These are phyloP conservation scores for Ameiurus melas DNA, from an alignment of 2,113 vertebrate genomes.

Conservation along the genomic window DNA sequence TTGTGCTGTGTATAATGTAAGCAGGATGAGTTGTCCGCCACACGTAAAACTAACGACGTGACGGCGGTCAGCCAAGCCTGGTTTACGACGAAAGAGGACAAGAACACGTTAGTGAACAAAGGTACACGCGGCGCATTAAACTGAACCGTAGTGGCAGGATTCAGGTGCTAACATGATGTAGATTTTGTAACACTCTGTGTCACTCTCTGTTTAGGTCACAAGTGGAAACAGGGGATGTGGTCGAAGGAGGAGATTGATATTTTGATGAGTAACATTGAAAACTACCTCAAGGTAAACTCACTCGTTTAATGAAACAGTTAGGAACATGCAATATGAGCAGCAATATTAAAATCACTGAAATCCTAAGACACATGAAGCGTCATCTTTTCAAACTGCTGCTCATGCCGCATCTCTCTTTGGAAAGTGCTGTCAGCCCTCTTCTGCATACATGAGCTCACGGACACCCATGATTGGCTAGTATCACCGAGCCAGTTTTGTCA, in stretches of 20 bases:
- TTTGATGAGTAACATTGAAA: slow-evolving; percentile 96
- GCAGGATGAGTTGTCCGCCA: slow-evolving; percentile 83
- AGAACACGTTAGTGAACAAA: slow-evolving; percentile 95
- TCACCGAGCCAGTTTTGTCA: neutral
- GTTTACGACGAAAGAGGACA: slow-evolving; percentile 99
- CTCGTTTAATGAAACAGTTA: neutral
- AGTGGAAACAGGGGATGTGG: slow-evolving; percentile 99
- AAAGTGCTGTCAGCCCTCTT: neutral
- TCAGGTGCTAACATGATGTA: neutral
- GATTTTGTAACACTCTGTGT: neutral
- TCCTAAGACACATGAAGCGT: neutral
- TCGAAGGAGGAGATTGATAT: slow-evolving; percentile 98
- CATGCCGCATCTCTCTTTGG: neutral
- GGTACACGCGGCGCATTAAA: slow-evolving; percentile 59
- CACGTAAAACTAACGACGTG: slow-evolving; percentile 83
- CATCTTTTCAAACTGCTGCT: neutral
- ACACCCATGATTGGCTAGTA: neutral
- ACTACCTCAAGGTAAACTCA: slow-evolving; percentile 86
- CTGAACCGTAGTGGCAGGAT: neutral
- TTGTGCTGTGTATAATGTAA: slow-evolving; percentile 40
- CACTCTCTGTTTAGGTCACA: slow-evolving; percentile 81
- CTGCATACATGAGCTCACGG: neutral
- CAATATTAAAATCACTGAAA: neutral
- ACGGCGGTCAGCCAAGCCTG: slow-evolving; percentile 96
- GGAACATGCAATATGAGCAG: neutral